Evolutionary conservation across 2,113 vertebrate genomes (phyloP).

Genomic region (Campylorhamphus procurvoides): DNA sequence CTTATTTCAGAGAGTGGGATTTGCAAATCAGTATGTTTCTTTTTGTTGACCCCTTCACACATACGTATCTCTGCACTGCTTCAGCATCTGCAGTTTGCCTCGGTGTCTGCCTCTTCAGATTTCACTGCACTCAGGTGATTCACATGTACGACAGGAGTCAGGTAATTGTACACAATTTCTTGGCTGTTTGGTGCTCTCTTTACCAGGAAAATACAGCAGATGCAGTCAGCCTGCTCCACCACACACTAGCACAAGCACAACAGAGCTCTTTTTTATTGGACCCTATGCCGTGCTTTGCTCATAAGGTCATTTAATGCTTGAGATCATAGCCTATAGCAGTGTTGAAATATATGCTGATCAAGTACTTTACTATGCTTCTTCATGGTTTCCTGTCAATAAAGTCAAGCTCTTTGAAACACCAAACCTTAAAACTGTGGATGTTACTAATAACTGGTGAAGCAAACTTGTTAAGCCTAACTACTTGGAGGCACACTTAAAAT

Average conservation of each 20-base stretch:
- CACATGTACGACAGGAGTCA: fast-evolving
- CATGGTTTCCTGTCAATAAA: not conserved
- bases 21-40: fast-evolving
- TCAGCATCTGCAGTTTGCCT: not conserved
- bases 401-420: not conserved
- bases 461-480: not conserved
- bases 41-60: not conserved
- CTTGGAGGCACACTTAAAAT: not conserved
- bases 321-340: not conserved
- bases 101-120: not conserved
- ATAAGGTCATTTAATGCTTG: not conserved
- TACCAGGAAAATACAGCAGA: not conserved
- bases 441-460: not conserved
- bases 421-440: not conserved
- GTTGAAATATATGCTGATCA: not conserved
- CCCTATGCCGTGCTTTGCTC: not conserved
- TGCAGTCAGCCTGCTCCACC: not conserved
- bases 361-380: not conserved
- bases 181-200: not conserved
- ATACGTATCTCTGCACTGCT: not conserved
- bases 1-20: not conserved
- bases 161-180: not conserved
- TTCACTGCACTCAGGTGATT: not conserved
- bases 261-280: not conserved
- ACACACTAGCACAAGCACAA: not conserved